phyloP scores from a whole-genome alignment of 2,113 vertebrate species.

The Carlito syrichta region DNA sequence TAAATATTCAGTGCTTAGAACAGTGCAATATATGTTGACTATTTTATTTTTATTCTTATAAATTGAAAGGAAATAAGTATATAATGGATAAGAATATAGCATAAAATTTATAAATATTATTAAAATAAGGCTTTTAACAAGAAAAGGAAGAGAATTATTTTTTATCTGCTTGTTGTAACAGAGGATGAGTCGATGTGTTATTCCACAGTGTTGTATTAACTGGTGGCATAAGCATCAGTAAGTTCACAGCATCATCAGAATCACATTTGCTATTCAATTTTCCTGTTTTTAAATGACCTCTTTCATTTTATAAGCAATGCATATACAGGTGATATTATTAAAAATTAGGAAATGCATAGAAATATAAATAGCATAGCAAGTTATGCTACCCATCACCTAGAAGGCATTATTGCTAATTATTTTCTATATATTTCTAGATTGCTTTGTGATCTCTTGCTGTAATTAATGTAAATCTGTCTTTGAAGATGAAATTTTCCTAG shows the following conservation, averaged over 20 bases:
- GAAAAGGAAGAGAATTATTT: not conserved
- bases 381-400: accelerated
- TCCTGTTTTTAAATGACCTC: not conserved
- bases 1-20: not conserved
- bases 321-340: accelerated
- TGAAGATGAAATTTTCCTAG: not conserved
- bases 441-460: not conserved
- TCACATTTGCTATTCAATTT: not conserved
- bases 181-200: too few relatives aligned
- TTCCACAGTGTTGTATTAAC: not conserved
- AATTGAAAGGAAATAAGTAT: not conserved
- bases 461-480: not conserved
- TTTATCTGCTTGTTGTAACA: not conserved
- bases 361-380: not conserved
- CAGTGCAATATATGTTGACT: accelerated
- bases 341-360: not conserved
- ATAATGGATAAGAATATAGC: not conserved
- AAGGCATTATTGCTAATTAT: accelerated
- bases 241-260: not conserved
- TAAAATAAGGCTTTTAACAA: not conserved
- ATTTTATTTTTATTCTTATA: not conserved
- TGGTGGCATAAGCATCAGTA: accelerated
- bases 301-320: not conserved
- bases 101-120: not conserved
- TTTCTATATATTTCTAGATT: not conserved